Conservation (phyloP, 2,113 vertebrate genomes). For the Semicossyphus pulcher region DNA sequence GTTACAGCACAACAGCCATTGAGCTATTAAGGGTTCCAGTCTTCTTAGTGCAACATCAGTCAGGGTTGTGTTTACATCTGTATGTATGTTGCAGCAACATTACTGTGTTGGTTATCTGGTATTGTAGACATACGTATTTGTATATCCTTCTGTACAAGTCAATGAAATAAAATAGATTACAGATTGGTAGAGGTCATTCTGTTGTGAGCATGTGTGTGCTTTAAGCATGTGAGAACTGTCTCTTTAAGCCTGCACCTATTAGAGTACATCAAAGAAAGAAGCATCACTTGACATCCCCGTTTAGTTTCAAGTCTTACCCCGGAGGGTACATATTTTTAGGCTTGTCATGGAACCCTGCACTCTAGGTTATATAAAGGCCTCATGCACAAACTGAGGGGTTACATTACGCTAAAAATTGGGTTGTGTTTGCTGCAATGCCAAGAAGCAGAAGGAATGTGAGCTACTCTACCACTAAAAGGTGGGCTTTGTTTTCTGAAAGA, state of each 20-base stretch:
- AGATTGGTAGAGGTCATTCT: background rate
- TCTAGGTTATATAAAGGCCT: constrained; percentile 53
- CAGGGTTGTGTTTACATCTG: constrained; percentile 52
- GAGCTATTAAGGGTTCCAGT: constrained; percentile 59
- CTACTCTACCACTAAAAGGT: background rate
- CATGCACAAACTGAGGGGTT: constrained; percentile 27
- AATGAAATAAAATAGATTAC: constrained; percentile 38
- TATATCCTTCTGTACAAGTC: background rate
- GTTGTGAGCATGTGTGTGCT: constrained; percentile 13
- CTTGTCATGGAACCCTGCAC: background rate
- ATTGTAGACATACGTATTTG: background rate
- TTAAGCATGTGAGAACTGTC: background rate
- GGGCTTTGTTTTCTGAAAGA: background rate
- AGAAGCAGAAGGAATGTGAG: constrained; percentile 24
- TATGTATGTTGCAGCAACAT: constrained; percentile 16
- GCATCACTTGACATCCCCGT: constrained; percentile 44
- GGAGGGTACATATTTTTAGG: constrained; percentile 51
- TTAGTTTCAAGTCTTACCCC: constrained; percentile 42
- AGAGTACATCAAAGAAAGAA: constrained; percentile 13
- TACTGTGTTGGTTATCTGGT: background rate
- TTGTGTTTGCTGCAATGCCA: constrained; percentile 25
- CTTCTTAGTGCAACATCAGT: constrained; percentile 66
- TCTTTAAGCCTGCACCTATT: constrained; percentile 31
- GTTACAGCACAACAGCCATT: constrained; percentile 49
- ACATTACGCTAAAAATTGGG: constrained; percentile 55